Conservation (phyloP, 2,797 vertebrate species). For the Champsocephalus esox region DNA sequence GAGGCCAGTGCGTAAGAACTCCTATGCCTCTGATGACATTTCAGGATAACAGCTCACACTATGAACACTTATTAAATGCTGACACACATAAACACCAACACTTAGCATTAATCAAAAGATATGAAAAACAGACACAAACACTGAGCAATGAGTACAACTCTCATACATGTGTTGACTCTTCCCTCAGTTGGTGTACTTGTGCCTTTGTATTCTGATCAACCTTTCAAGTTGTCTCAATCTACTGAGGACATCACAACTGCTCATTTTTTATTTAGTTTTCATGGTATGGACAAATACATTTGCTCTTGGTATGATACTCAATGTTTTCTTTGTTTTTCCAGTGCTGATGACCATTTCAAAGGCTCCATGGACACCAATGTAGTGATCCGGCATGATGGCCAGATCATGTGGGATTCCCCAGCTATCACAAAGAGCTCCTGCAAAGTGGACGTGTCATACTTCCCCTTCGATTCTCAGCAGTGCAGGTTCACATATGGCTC, state of each 20-base stretch:
- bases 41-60: background rate
- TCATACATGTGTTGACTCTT: slow-evolving; percentile 31
- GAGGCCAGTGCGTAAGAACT: background rate
- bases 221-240: background rate
- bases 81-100: background rate
- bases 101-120: slow-evolving; percentile 5
- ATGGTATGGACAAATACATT: slow-evolving; percentile 3
- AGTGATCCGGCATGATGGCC: slow-evolving; percentile 89
- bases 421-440: slow-evolving; percentile 96
- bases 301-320: background rate
- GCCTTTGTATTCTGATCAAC: slow-evolving; percentile 50
- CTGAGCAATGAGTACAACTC: slow-evolving; percentile 52
- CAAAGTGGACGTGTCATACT: slow-evolving; percentile 93
- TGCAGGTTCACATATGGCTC: slow-evolving; percentile 93
- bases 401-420: slow-evolving; percentile 91
- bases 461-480: slow-evolving; percentile 92
- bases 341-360: slow-evolving; percentile 88
- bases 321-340: slow-evolving; percentile 71
- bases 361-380: slow-evolving; percentile 93
- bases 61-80: background rate
- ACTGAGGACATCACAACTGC: background rate
- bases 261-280: background rate
- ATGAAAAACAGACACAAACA: slow-evolving; percentile 61
- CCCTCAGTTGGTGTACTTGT: slow-evolving; percentile 59
- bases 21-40: background rate